Conservation (phyloP, 2,797 vertebrate genomes). For the Centropyge bicolor region DNA sequence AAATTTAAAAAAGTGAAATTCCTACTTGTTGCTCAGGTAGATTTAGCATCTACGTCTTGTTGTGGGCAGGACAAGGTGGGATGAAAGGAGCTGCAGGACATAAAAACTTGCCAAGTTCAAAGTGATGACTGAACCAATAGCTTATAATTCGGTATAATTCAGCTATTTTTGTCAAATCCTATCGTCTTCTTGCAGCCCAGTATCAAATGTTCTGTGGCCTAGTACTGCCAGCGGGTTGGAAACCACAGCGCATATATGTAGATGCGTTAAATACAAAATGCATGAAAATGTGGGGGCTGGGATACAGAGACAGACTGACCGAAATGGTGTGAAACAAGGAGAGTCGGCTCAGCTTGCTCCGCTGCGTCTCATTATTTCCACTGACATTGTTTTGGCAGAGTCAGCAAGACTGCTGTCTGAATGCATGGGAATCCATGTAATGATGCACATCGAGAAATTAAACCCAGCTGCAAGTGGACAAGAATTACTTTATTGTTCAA, state of each 20-base stretch:
- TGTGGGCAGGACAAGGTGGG: too few species aligned
- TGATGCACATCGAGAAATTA: not conserved
- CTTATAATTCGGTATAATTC: too few species aligned
- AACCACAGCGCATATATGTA: not conserved
- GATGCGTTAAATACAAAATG: not conserved
- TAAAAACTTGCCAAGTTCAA: too few species aligned
- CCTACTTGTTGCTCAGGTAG: too few species aligned
- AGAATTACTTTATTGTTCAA: conserved; percentile 2
- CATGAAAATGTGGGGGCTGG: not conserved
- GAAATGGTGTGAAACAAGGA: conserved; percentile 30
- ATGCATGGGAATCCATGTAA: not conserved
- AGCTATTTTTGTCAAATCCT: too few species aligned
- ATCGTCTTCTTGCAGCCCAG: too few species aligned
- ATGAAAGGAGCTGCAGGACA: too few species aligned
- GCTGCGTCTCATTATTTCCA: conserved; percentile 34
- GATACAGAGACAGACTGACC: conserved; percentile 13
- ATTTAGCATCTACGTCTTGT: too few species aligned
- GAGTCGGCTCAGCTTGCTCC: not conserved
- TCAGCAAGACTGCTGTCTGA: conserved; percentile 1
- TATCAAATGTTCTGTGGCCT: too few species aligned
- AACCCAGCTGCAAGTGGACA: conserved; percentile 16
- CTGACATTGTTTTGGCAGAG: conserved; percentile 3
- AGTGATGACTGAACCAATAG: too few species aligned
- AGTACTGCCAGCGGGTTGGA: too few species aligned
- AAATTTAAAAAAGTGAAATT: too few species aligned